Base-by-base conservation (phyloP, 2,888 invertebrate species). In the Apamea anceps region DNA sequence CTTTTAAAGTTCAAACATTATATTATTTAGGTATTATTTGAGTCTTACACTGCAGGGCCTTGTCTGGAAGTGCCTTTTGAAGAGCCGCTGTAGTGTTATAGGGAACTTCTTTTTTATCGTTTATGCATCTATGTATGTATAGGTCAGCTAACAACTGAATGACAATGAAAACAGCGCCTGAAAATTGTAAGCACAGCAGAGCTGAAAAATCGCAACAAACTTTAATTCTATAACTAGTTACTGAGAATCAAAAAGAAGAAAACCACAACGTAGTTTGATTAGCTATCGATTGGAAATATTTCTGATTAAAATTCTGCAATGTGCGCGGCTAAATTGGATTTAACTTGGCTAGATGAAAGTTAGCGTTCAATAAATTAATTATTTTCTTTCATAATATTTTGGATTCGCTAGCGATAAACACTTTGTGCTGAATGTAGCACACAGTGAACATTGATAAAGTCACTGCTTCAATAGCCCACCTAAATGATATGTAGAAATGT, bases 321-420 rank as follows among this genome's bases (percentile, higher is more conserved):
- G 80, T 62, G 42, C 75, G 75, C 72, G 48, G n/a, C 62, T 71
- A 73, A 84, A 87, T 84, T 87, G 87, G 75, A 87, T 87, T 54
- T 12, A 73, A 70, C 65, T 84, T 37, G 21, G 67, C 66, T 72
- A 57, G n/a, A 86, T 48, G 57, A 72, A 87, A 84, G 63, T 73
- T 76, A 28, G 63, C 37, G 54, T 72, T 62, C 48, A 75, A 21
- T 68, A 51, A 63, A 70, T 71, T 15, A 12, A 51, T 21, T 32
- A 57, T 72, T 75, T 75, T 60, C 57, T 72, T 68, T 67, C 25
- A 42, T 25, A 70, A 75, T 71, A 71, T 63, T 77, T 66, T 66
- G 25, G 25, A 48, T 45, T 68, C 2, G 1, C 21, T 32, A 68
- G n/a, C 13, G 25, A 54, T 75, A 45, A 82, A 63, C 15, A 32